Percentiles rank a stretch among this genome's conserved stretches.
phyloP scores from a whole-genome alignment of 2,888 invertebrate genomes.

The Tetropium fuscum region DNA sequence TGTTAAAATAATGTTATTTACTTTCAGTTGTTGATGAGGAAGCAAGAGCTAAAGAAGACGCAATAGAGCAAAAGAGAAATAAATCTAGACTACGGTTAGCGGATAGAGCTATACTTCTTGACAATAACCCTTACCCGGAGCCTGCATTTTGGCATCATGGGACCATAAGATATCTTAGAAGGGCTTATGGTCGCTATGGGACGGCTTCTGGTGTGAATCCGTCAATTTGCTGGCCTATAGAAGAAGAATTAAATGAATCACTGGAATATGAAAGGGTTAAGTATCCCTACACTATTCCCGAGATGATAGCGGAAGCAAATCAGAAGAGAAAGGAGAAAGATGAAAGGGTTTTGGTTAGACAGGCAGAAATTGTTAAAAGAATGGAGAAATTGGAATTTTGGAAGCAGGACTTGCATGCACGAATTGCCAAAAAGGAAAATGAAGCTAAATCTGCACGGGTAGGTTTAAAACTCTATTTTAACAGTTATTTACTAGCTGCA shows the following conservation, averaged over 20 bases:
- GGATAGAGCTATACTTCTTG: constrained; percentile 75
- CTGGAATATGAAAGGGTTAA: constrained; percentile 78
- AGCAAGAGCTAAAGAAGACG: constrained; percentile 65
- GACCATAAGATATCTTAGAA: constrained; percentile 78
- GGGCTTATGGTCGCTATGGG: constrained; percentile 82
- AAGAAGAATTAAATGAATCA: constrained; percentile 72
- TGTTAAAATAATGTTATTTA: constrained; percentile 8
- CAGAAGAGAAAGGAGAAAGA: constrained; percentile 66
- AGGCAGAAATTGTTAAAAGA: constrained; percentile 74
- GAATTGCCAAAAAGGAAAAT: constrained; percentile 74
- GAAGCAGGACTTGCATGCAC: constrained; percentile 76
- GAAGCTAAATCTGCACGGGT: constrained; percentile 75
- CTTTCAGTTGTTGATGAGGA: constrained; percentile 65
- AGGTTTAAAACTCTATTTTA: constrained; percentile 29
- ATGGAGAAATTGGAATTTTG: constrained; percentile 76
- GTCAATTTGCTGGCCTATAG: constrained; percentile 82
- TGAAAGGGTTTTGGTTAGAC: constrained; percentile 68
- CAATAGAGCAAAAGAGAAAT: constrained; percentile 73
- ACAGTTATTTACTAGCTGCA: background rate
- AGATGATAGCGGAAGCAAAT: constrained; percentile 72
- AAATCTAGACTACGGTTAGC: constrained; percentile 73
- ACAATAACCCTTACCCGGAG: constrained; percentile 71
- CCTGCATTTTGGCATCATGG: constrained; percentile 72
- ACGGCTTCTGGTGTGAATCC: constrained; percentile 77
- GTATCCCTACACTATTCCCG: constrained; percentile 75